Conservation (phyloP, 2,113 vertebrate species). For the Ailurus styani region DNA sequence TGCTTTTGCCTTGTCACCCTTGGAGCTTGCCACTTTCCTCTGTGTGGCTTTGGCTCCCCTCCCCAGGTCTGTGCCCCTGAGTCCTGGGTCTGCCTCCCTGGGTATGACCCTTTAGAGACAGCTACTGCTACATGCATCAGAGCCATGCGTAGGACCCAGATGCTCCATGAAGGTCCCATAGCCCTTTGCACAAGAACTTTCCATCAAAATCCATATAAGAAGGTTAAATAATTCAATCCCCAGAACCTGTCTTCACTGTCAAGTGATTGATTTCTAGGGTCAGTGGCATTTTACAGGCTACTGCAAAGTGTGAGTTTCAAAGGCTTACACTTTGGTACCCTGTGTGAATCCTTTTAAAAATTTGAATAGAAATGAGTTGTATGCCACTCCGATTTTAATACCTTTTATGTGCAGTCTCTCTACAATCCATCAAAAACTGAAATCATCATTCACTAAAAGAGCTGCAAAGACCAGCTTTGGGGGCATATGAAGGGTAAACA, state of each 20-base stretch:
- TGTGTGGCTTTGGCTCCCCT: rapidly evolving
- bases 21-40: neutral
- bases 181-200: neutral
- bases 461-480: neutral
- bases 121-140: neutral
- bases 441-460: neutral
- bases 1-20: neutral
- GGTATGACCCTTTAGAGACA: neutral
- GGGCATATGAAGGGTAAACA: neutral
- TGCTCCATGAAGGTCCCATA: neutral
- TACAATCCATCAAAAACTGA: neutral
- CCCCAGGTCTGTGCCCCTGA: neutral
- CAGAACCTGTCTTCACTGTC: neutral
- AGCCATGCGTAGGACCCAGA: neutral
- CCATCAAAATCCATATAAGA: neutral
- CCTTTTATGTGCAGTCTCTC: neutral
- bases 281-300: neutral
- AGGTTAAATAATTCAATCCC: neutral
- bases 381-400: neutral
- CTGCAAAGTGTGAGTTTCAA: neutral
- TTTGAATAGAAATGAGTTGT: neutral
- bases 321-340: neutral
- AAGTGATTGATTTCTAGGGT: neutral
- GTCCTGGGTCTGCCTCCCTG: neutral
- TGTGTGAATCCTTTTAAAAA: neutral